Base-by-base conservation (phyloP, 2,888 invertebrate species). In the Tyria jacobaeae region DNA sequence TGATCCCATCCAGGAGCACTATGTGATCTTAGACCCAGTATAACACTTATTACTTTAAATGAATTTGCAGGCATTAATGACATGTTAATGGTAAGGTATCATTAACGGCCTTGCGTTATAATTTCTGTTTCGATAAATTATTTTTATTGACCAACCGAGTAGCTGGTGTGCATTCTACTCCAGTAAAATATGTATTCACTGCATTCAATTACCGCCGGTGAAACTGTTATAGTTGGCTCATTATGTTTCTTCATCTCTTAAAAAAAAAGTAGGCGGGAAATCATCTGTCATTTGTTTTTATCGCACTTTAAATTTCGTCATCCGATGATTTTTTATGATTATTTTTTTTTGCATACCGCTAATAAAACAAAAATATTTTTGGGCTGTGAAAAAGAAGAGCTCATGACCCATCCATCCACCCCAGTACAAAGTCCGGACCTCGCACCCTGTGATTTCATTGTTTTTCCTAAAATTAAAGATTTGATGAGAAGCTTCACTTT, bases 1-100 rank as follows among this genome's bases (percentile, higher is more conserved):
- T 51, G 27, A 21, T 57, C 50, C 41, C 27, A 51, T 14, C 57
- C 50, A 6, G 57, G 57, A 5, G 57, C 50, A 41, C 39, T 57
- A 10, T 41, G 31, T 5, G 50, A 27, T 17, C 24, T 57, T 5
- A 57, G 31, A 4, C 24, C 21, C 5, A 49, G 12, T 5, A 50
- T 31, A 31, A 50, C 31, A 41, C 27, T 24, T 3, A 17, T 41
- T 1, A 50, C 57, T 41, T 57, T 50, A 5, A 21, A 14, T 1
- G 49, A 39, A 57, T 57, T 50, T 21, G 57, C 50, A 1, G 37
- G 49, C 5, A 37, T n/a, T 10, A 57, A 44, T 9, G 37, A 24
- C 49, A 57, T 49, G 14, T 39, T 15, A 44, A 0, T 7, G 48
- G 49, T 24, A 49, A n/a, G 10, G 7, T 15, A 37, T 21, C 7